Conservation (phyloP, 2,888 invertebrate species). For the Tetragonula carbonaria region DNA sequence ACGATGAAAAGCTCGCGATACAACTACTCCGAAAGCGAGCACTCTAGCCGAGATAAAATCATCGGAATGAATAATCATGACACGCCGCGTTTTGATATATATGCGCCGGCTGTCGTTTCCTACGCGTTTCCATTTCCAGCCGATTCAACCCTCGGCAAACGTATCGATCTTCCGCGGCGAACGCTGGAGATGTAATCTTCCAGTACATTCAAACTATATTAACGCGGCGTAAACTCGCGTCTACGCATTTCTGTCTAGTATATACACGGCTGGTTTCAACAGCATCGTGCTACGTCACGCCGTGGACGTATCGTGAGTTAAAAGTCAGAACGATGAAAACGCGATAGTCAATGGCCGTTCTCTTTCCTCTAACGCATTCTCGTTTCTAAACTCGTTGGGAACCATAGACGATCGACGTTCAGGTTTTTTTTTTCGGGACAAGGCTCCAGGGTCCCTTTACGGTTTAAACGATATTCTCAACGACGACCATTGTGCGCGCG, state of each 20-base stretch:
- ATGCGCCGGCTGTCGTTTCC: conserved; percentile 22
- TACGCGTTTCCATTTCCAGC: conserved; percentile 47
- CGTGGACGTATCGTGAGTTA: conserved; percentile 6
- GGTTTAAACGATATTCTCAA: neutral
- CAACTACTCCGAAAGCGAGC: conserved; percentile 20
- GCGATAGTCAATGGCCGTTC: neutral
- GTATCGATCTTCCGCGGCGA: conserved; percentile 56
- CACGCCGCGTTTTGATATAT: conserved; percentile 39
- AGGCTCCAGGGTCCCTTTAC: neutral
- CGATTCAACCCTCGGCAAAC: conserved; percentile 52
- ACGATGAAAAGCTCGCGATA: conserved; percentile 6
- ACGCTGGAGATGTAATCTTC: conserved; percentile 51
- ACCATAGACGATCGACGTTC: neutral
- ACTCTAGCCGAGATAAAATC: conserved; percentile 35
- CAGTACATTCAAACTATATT: conserved; percentile 49
- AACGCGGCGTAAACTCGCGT: conserved; percentile 11
- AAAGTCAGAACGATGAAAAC: conserved; percentile 15
- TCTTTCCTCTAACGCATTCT: neutral
- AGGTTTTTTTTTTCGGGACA: too few relatives aligned
- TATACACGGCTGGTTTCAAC: conserved; percentile 18
- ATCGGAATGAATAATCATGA: conserved; percentile 16
- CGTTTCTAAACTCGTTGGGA: neutral
- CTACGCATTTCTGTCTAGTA: too few relatives aligned
- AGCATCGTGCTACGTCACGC: conserved; percentile 45
- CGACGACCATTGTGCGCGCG: neutral